Evolutionary conservation across 1,140 invertebrate genomes (phyloP), one percentile per base, ranked within the genome.

Genomic region (Conus ventricosus): DNA sequence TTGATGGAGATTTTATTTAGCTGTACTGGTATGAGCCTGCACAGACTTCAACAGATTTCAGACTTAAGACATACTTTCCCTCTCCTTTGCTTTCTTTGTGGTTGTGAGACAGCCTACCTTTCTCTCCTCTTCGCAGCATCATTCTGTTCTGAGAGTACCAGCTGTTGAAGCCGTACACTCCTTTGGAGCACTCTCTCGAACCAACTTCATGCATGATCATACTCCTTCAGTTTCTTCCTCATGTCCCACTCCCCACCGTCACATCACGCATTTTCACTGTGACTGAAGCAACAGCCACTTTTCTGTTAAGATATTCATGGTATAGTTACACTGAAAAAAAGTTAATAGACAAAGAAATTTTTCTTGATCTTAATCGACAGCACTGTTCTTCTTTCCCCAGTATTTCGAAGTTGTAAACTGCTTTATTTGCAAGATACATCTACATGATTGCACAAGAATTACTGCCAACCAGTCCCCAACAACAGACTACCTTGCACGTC

Each of bases 171-270:
- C 88, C 90, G 25, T 87, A 86, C 86, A 94, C 92, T 71, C 88
- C 90, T 78, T 89, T 89, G 17, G 90, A 91, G 87, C 92, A 93
- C 27, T 94, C 92, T n/a, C 15, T 94, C 91, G 63, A 94, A 94
- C 94, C 94, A n/a, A 94, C n/a, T 89, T 91, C 91, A 94, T 94
- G 89, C 91, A 93, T 90, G 90, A 7, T 92, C 91, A 83, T 95
- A 95, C 51, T 94, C 93, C 57, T 88, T 89, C 78, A 95, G 85
- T 87, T n/a, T 95, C 94, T n/a, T 92, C 90, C 13, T 91, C 92
- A 76, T 94, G 93, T 91, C 76, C 91, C 78, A 23, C 92, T 88
- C 13, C 91, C 91, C 25, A 92, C 84, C 13, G 90, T 90, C 82
- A 92, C 90, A 85, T 94, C 92, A 54, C 93, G 87, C 91, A 93